Percentiles rank a stretch among this genome's conserved stretches.
phyloP scores from a whole-genome alignment of 2,113 vertebrate species.

The Hippocampus mohnikei region DNA sequence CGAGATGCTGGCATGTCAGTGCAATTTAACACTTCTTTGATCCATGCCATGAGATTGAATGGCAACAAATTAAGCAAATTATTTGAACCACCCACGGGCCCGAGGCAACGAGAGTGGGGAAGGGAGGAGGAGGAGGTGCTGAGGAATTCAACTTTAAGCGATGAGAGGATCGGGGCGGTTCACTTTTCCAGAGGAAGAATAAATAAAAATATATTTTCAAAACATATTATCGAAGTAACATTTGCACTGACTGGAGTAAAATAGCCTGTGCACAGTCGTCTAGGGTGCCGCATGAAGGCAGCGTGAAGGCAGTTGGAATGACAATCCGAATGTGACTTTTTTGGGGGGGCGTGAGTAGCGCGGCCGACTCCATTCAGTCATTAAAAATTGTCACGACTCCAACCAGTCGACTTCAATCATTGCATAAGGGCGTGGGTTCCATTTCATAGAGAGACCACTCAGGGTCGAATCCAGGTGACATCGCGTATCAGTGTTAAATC shows the following conservation, averaged over 20 bases:
- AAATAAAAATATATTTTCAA: slow-evolving; percentile 24
- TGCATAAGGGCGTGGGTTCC: no score
- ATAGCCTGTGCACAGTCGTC: no score
- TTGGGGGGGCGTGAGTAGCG: no score
- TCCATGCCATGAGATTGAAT: slow-evolving; percentile 72
- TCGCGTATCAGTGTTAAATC: no score
- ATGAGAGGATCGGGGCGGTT: slow-evolving; percentile 46
- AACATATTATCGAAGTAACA: neutral
- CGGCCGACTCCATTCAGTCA: no score
- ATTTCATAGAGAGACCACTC: no score
- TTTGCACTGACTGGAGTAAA: neutral
- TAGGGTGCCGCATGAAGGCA: no score
- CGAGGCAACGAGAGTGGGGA: slow-evolving; percentile 43
- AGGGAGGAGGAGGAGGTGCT: slow-evolving; percentile 28
- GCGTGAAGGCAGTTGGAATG: no score
- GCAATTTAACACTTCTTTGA: slow-evolving; percentile 76
- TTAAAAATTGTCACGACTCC: no score
- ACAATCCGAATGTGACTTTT: no score
- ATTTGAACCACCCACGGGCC: slow-evolving; percentile 70
- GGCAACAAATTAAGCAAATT: slow-evolving; percentile 78
- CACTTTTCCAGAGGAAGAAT: slow-evolving; percentile 24
- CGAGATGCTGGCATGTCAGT: slow-evolving; percentile 64
- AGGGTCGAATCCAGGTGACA: no score
- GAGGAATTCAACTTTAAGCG: slow-evolving; percentile 45
- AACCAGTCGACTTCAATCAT: no score